A percentile compares a stretch with the other conserved stretches of the same genome.
Evolutionary conservation across 2,113 vertebrate species (phyloP).

Genomic region (Plecotus auritus): DNA sequence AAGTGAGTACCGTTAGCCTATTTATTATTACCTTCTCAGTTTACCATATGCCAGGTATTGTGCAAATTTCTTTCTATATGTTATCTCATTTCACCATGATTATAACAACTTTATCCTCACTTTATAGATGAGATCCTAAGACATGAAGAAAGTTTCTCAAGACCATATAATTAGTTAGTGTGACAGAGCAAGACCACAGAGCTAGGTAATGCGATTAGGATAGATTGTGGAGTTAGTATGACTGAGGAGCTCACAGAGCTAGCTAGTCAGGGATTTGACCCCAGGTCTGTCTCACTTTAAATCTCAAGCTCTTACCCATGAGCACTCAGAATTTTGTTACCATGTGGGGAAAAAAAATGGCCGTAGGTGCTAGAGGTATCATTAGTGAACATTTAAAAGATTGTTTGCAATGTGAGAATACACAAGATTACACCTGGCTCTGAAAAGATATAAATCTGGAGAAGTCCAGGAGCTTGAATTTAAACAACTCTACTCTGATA

Average conservation of each 20-base stretch:
- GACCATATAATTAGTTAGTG: not conserved
- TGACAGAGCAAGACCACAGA: not conserved
- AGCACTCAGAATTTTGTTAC: not conserved
- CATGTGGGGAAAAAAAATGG: not conserved
- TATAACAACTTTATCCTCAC: not conserved
- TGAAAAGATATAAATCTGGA: not conserved
- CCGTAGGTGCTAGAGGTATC: not conserved
- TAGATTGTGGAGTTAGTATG: not conserved
- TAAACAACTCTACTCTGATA: not conserved
- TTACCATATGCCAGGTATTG: not conserved
- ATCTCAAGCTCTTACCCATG: not conserved
- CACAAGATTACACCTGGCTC: not conserved
- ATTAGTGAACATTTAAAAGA: not conserved
- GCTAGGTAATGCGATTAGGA: not conserved
- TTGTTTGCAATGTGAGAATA: not conserved
- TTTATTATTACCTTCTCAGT: slow-evolving; percentile 6
- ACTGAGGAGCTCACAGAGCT: not conserved
- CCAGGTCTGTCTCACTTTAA: not conserved
- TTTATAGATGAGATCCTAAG: not conserved
- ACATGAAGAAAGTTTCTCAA: not conserved
- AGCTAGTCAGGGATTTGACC: not conserved
- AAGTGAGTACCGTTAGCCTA: not conserved
- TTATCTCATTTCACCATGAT: not conserved
- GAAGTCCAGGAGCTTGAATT: not conserved
- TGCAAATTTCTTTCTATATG: not conserved